These are phyloP conservation scores for Asbolus verrucosus DNA, from an alignment of 1,140 invertebrate species.

Conservation along the genomic window DNA sequence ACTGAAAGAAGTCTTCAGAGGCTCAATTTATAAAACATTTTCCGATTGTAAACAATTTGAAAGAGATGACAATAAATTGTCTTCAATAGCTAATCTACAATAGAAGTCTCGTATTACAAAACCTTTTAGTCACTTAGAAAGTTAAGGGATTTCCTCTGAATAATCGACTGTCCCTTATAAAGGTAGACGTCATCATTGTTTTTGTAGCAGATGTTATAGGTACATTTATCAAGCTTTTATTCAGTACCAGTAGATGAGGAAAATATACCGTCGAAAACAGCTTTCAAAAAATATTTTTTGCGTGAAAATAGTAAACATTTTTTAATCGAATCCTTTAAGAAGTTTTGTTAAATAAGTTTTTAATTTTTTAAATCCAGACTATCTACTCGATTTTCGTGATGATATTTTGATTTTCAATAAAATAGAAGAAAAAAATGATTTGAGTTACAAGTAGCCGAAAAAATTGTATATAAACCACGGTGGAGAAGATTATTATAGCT, in stretches of 20 bases:
- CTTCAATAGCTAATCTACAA: conserved; percentile 35
- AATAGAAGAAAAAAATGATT: too few relatives aligned
- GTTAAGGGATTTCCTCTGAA: conserved; percentile 31
- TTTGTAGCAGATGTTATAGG: conserved; percentile 39
- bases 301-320: too few relatives aligned
- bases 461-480: too few relatives aligned
- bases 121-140: conserved; percentile 24
- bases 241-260: conserved; percentile 53
- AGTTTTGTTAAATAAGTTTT: too few relatives aligned
- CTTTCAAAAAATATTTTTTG: conserved; percentile 39
- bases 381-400: too few relatives aligned
- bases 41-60: conserved; percentile 27
- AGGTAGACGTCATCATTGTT: conserved; percentile 43
- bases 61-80: conserved; percentile 12
- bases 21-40: conserved; percentile 17
- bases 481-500: too few relatives aligned
- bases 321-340: too few relatives aligned
- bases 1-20: neutral
- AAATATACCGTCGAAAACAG: conserved; percentile 53
- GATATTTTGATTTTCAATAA: too few relatives aligned
- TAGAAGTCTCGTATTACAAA: conserved; percentile 11
- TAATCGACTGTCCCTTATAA: conserved; percentile 13
- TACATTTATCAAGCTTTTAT: conserved; percentile 56
- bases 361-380: too few relatives aligned
- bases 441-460: too few relatives aligned